Evolutionary conservation across 2,113 vertebrate genomes (phyloP).

Genomic region (Scomber japonicus): DNA sequence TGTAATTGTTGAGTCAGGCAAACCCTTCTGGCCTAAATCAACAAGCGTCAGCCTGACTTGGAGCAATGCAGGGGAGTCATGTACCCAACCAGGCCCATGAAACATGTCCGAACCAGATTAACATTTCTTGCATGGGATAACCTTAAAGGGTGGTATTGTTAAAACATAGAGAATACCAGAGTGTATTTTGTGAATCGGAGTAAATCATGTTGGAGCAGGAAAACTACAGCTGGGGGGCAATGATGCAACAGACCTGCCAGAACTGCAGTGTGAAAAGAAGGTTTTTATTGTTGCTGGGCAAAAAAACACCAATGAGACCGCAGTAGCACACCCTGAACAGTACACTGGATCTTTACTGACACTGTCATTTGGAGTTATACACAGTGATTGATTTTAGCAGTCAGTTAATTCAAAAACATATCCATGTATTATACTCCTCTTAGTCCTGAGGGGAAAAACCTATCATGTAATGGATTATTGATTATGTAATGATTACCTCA

Average conservation of each 20-base stretch:
- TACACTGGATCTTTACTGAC: neutral
- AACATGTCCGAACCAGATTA: slow-evolving; percentile 41
- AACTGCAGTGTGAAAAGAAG: slow-evolving; percentile 8
- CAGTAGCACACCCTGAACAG: slow-evolving; percentile 38
- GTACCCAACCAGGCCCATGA: slow-evolving; percentile 11
- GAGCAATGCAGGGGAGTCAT: slow-evolving; percentile 37
- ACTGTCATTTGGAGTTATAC: neutral
- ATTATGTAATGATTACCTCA: neutral
- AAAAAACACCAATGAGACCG: slow-evolving; percentile 9
- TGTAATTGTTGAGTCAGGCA: neutral
- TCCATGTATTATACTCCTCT: neutral
- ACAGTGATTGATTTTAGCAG: neutral
- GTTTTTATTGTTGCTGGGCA: slow-evolving; percentile 43
- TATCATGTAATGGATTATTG: neutral
- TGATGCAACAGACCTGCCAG: slow-evolving; percentile 44
- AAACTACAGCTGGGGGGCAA: slow-evolving; percentile 30
- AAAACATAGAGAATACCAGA: neutral
- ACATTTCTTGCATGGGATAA: slow-evolving; percentile 5
- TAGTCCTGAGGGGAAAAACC: neutral
- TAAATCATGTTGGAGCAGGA: slow-evolving; percentile 55
- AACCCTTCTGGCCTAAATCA: slow-evolving; percentile 12
- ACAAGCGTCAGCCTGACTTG: slow-evolving; percentile 35
- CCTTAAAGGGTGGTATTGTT: slow-evolving; percentile 16
- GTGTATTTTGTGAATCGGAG: neutral
- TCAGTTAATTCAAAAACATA: neutral